Percentiles rank a stretch among this genome's conserved stretches.
These are phyloP conservation scores for Nibea coibor DNA, from an alignment of 2,113 vertebrate species.

Conservation along the genomic window DNA sequence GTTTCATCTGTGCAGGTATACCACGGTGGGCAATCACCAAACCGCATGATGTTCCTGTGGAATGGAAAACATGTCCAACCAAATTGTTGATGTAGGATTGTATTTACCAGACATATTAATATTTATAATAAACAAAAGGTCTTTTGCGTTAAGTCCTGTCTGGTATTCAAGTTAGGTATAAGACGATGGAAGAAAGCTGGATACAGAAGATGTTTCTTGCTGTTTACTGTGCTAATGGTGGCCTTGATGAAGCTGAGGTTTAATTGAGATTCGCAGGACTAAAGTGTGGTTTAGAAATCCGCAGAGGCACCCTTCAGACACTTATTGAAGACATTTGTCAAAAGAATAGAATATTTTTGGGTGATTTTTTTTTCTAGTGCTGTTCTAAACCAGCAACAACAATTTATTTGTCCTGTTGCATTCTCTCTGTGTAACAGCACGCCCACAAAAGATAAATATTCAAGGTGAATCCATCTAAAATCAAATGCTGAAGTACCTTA, in stretches of 20 bases:
- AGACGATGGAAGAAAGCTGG: neutral
- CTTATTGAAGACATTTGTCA: neutral
- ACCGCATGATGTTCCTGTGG: constrained; percentile 24
- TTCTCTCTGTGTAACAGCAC: neutral
- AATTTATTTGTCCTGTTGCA: neutral
- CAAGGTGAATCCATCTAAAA: neutral
- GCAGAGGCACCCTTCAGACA: neutral
- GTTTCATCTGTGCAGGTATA: constrained; percentile 49
- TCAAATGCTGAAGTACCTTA: neutral
- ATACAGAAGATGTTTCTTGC: neutral
- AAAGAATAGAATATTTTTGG: neutral
- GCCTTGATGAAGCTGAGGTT: constrained; percentile 43
- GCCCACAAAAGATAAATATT: neutral
- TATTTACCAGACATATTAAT: constrained; percentile 32
- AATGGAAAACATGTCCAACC: constrained; percentile 17
- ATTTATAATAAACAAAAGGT: constrained; percentile 43
- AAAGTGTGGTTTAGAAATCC: neutral
- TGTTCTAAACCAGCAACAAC: neutral
- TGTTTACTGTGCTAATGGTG: constrained; percentile 12
- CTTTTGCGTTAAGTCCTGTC: neutral
- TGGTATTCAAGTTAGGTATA: neutral
- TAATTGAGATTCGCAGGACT: constrained; percentile 42
- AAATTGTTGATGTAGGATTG: constrained; percentile 36
- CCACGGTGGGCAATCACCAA: constrained; percentile 9
- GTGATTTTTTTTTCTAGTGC: neutral